These are phyloP conservation scores for Ectemnius cavifrons DNA, from an alignment of 2,888 invertebrate genomes.

Conservation along the genomic window DNA sequence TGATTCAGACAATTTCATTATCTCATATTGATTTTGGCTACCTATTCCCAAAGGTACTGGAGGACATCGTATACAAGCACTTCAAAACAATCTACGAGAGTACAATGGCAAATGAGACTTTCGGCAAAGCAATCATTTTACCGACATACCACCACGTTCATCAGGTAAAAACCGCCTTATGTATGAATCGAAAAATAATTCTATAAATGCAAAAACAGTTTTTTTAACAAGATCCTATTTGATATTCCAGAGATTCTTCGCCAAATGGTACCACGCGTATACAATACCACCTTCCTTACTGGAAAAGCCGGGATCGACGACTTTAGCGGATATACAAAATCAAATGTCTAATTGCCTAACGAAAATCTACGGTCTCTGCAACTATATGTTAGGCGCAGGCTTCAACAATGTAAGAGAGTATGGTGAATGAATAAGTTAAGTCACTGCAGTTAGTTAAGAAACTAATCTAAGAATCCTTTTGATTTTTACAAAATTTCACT, in stretches of 20 bases:
- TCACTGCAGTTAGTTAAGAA: neutral
- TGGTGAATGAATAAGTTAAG: neutral
- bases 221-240: constrained; percentile 5
- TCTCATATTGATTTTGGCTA: neutral
- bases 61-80: constrained; percentile 66
- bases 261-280: constrained; percentile 56
- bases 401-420: constrained; percentile 47
- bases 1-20: constrained; percentile 4
- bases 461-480: neutral
- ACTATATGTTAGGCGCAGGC: constrained; percentile 49
- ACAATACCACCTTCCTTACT: constrained; percentile 57
- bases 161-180: constrained; percentile 41
- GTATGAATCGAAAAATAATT: no score
- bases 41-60: constrained; percentile 56
- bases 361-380: constrained; percentile 64
- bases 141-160: constrained; percentile 61
- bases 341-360: constrained; percentile 58
- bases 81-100: constrained; percentile 43
- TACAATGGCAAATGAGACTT: neutral
- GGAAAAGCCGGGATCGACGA: constrained; percentile 50
- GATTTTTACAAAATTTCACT: neutral
- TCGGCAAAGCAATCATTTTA: constrained; percentile 57
- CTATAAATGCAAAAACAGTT: neutral
- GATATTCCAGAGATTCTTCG: constrained; percentile 62
- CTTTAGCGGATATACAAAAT: constrained; percentile 52